phyloP scores from a whole-genome alignment of 2,888 invertebrate genomes.

The Caenorhabditis sp. region DNA sequence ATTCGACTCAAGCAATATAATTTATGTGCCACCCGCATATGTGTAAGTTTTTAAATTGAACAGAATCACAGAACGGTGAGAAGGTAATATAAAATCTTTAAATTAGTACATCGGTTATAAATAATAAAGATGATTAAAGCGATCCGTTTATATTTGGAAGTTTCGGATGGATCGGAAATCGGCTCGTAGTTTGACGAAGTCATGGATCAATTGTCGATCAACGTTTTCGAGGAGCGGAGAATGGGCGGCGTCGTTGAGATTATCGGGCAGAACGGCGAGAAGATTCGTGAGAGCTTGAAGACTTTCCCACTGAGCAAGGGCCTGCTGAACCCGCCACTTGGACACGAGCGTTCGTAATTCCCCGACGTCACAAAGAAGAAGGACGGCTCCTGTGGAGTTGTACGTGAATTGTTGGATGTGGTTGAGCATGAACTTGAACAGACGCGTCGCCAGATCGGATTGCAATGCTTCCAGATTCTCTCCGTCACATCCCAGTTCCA shows the following conservation, averaged over 20 bases:
- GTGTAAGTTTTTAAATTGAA: not conserved
- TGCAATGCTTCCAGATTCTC: slow-evolving; percentile 91
- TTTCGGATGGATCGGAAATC: slow-evolving; percentile 84
- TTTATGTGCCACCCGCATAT: slow-evolving; percentile 29
- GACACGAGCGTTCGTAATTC: slow-evolving; percentile 84
- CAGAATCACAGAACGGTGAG: too few relatives aligned
- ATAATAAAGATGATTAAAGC: not conserved
- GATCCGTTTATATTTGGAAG: slow-evolving; percentile 36
- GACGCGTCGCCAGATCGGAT: slow-evolving; percentile 90
- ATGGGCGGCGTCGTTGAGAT: slow-evolving; percentile 94
- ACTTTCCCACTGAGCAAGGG: slow-evolving; percentile 57
- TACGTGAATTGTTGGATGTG: slow-evolving; percentile 86
- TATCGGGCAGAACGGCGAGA: slow-evolving; percentile 93
- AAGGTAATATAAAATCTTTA: too few relatives aligned
- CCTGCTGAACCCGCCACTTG: slow-evolving; percentile 57
- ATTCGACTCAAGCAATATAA: slow-evolving; percentile 7
- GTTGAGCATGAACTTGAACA: slow-evolving; percentile 93
- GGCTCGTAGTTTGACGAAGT: slow-evolving; percentile 93
- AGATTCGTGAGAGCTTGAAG: slow-evolving; percentile 96
- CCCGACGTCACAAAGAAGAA: slow-evolving; percentile 97
- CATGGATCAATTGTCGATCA: slow-evolving; percentile 90
- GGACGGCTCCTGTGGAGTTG: slow-evolving; percentile 88
- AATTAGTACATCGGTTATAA: too few relatives aligned
- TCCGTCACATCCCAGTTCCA: slow-evolving; percentile 84
- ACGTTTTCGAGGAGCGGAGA: slow-evolving; percentile 85